Evolutionary conservation across 1,140 invertebrate genomes (phyloP).

Genomic region (Drosophila tsacasi): DNA sequence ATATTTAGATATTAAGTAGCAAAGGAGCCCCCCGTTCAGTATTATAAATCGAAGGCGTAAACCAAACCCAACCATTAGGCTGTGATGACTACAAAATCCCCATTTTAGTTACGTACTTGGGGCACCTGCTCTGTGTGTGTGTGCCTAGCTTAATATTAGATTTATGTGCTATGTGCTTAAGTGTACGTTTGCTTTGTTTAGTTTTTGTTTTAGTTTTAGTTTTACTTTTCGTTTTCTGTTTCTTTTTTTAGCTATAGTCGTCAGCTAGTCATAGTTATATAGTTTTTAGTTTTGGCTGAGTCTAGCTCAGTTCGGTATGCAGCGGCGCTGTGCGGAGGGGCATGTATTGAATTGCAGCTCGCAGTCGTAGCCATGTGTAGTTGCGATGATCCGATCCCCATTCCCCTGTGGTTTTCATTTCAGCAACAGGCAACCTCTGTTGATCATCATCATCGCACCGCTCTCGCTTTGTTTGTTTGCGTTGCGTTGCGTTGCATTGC

Average conservation of each 20-base stretch:
- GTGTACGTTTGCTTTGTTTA: constrained; percentile 34
- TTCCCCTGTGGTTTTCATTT: constrained; percentile 39
- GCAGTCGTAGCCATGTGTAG: constrained; percentile 22
- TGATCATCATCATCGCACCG: constrained; percentile 14
- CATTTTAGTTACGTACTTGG: constrained; percentile 24
- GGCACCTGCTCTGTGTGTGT: constrained; percentile 20
- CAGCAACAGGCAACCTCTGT: constrained; percentile 28
- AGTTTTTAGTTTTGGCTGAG: constrained; percentile 13
- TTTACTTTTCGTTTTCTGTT: neutral
- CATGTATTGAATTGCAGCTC: constrained; percentile 50
- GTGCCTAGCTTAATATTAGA: constrained; percentile 5
- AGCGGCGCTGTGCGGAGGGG: constrained; percentile 2
- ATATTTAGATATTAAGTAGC: neutral
- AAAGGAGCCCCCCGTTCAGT: neutral
- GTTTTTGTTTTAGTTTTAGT: neutral
- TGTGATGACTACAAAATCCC: constrained; percentile 18
- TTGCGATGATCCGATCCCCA: constrained; percentile 10
- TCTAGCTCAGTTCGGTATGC: constrained; percentile 17
- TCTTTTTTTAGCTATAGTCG: constrained; percentile 9
- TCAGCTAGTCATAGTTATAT: constrained; percentile 12
- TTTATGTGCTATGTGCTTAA: constrained; percentile 29
- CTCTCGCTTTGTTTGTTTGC: constrained; percentile 45
- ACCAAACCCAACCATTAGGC: constrained; percentile 7
- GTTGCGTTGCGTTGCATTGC: constrained; percentile 18
- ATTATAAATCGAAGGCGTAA: neutral